Evolutionary conservation across 2,113 vertebrate species (phyloP), one percentile per base, ranked within the genome.

Genomic region (Sinocyclocheilus grahami): DNA sequence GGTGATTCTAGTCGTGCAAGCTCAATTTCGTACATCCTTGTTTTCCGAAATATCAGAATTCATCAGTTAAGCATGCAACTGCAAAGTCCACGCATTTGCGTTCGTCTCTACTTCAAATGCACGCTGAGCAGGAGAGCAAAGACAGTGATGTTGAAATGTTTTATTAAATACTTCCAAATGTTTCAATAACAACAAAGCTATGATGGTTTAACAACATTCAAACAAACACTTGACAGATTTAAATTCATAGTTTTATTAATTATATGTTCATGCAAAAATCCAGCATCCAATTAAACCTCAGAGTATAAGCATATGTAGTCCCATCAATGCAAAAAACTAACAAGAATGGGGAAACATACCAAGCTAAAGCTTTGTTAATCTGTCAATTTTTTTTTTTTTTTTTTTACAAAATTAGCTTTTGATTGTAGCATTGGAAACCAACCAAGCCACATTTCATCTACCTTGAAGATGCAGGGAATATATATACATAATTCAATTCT

Each of bases 261-360:
- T 95, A 94, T 96, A 96, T 96, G 90, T 90, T 97, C 97, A 99
- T 99, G 98, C 98, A 99, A 98, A 99, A 99, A 95, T 97, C 97
- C 97, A 98, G 97, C 97, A 97, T 98, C 97, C 97, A 97, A 97
- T 95, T 94, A 96, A 96, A 96, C 96, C 95, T 95, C 95, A 94
- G 94, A 96, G 93, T 96, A 96, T 96, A 97, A 94, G 96, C 95
- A 96, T 95, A 95, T 95, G 95, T 95, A 96, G 94, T 95, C 96
- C 96, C 97, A 90, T 93, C 96, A 95, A 97, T 95, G 96, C 96
- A 96, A 95, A 95, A 93, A 93, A 92, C 93, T 53, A 91, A 96
- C 94, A 96, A 93, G 94, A 95, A 91, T 88, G 90, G 90, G 91
- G 95, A 94, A 94, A 95, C 96, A 96, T 93, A 96, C 91, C 95